Evolutionary conservation across 2,797 vertebrate genomes (phyloP), one percentile per base, ranked within the genome.

Genomic region (Eulemur coronatus): DNA sequence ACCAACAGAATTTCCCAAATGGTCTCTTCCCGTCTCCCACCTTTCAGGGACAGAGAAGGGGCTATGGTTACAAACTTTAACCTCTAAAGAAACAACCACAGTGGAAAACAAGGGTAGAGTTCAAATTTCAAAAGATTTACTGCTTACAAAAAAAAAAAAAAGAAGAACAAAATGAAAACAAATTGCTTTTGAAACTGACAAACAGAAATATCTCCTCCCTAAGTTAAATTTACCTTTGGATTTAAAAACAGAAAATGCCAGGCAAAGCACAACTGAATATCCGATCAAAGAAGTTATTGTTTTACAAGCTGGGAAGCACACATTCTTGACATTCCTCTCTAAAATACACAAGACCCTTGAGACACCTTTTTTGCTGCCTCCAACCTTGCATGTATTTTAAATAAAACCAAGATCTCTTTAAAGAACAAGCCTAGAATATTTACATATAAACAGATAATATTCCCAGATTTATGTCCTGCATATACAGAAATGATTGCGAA

Each of bases 151-250:
- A 57, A 87, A 50, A n/a, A 15, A 57, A 52, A 43, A 15, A 57
- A 18, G 9, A 24, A 38, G 26, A 70, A 85, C 52, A 79, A 43
- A 95, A 92, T 3, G 63, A 95, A 96, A 92, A 90, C 75, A 92
- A 93, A 95, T 85, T 18, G 12, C 63, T 87, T 96, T 97, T 93
- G 90, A 93, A 97, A 86, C 69, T 35, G 61, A 87, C 87, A 96
- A 94, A 97, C 84, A 95, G 84, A 95, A 97, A 86, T 82, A 95
- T 67, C 73, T 94, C 80, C 59, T 88, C 69, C 65, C 90, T 88
- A 92, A 95, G 89, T 95, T 97, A 95, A 97, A 96, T 95, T 97
- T 97, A 96, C 96, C 96, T 97, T 97, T 97, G 92, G 93, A 94
- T 97, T 97, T 96, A 78, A 97, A 98, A 97, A 95, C 95, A 97